These are phyloP conservation scores for Marronus borbonicus DNA, from an alignment of 2,888 invertebrate species.

Conservation along the genomic window DNA sequence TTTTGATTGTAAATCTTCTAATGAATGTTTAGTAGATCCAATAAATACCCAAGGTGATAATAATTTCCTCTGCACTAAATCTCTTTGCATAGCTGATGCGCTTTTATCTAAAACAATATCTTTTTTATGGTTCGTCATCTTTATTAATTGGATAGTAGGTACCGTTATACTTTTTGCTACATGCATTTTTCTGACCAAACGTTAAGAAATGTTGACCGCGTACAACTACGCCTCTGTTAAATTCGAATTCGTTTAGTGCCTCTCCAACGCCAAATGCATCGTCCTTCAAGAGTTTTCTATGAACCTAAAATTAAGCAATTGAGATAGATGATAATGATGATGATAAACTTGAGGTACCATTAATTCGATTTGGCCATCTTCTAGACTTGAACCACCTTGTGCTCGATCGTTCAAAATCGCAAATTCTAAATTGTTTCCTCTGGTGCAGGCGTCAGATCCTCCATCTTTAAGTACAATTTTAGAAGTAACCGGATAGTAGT, in stretches of 20 bases:
- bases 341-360: slow-evolving; percentile 73
- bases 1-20: slow-evolving; percentile 40
- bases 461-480: slow-evolving; percentile 79
- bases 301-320: slow-evolving; percentile 71
- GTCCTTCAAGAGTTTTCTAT: slow-evolving; percentile 78
- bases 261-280: slow-evolving; percentile 83
- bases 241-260: slow-evolving; percentile 78
- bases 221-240: slow-evolving; percentile 73
- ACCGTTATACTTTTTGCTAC: neutral
- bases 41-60: slow-evolving; percentile 76
- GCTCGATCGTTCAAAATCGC: slow-evolving; percentile 81
- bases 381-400: slow-evolving; percentile 83
- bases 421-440: slow-evolving; percentile 65
- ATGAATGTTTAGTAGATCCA: slow-evolving; percentile 61
- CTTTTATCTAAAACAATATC: slow-evolving; percentile 29
- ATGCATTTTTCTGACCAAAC: slow-evolving; percentile 53
- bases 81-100: slow-evolving; percentile 67
- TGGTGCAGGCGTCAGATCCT: neutral
- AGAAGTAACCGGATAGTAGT: slow-evolving; percentile 94
- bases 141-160: neutral
- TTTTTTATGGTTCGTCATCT: neutral
- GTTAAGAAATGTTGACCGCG: slow-evolving; percentile 72
- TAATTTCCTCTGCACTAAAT: slow-evolving; percentile 72
- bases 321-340: neutral
- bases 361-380: slow-evolving; percentile 81